Conservation (phyloP, 2,888 invertebrate species). For the Metallyticus violacea region DNA sequence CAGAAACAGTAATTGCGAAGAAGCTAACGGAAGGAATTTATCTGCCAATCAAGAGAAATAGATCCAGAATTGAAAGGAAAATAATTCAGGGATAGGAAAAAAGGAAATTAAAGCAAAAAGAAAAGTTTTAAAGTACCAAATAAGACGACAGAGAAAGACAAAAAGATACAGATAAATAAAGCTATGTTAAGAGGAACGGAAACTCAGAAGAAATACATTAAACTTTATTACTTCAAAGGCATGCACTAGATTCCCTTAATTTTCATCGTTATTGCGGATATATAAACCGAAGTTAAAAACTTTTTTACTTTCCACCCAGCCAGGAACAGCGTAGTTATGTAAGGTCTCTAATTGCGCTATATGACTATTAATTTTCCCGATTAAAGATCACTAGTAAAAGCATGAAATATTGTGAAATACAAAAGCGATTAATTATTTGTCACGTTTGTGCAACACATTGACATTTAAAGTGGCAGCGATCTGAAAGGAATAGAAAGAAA, state of each 20-base stretch:
- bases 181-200: too few species aligned
- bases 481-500: not conserved
- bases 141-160: too few species aligned
- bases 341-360: not conserved
- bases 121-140: too few species aligned
- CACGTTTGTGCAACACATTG: not conserved
- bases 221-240: too few species aligned
- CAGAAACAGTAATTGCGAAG: too few species aligned
- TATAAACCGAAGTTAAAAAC: not conserved
- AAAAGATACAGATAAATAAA: too few species aligned
- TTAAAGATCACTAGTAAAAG: not conserved
- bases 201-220: too few species aligned
- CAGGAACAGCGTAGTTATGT: not conserved
- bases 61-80: not conserved
- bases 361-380: not conserved
- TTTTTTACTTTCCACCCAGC: not conserved
- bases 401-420: not conserved
- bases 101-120: not conserved
- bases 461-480: not conserved
- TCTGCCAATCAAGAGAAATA: not conserved
- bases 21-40: not conserved
- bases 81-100: not conserved
- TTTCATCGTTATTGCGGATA: too few species aligned
- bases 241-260: too few species aligned
- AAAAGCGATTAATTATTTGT: not conserved